These are phyloP conservation scores for Hippoglossus hippoglossus DNA, from an alignment of 2,797 vertebrate species.

Conservation along the genomic window DNA sequence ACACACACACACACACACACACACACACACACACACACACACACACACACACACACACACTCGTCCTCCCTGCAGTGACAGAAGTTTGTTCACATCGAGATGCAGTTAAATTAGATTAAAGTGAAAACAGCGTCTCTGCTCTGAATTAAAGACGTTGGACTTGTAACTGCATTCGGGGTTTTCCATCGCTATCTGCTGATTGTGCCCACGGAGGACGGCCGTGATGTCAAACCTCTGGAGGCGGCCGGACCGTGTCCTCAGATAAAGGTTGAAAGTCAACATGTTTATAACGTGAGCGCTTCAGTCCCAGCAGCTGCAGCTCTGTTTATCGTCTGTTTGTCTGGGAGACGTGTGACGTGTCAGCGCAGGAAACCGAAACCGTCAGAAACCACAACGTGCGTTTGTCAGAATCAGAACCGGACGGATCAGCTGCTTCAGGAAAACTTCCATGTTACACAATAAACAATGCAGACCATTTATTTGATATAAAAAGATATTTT, in stretches of 20 bases:
- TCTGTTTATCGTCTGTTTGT: no score
- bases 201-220: constrained; percentile 18
- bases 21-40: background rate
- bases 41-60: background rate
- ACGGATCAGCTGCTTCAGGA: no score
- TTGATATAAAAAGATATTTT: no score
- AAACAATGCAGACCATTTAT: no score
- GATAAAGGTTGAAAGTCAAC: background rate
- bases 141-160: constrained; percentile 48
- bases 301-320: background rate
- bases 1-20: no score
- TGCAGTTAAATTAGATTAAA: constrained; percentile 59
- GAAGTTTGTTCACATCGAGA: constrained; percentile 52
- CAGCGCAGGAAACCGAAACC: no score
- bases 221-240: constrained; percentile 24
- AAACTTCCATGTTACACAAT: no score
- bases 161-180: constrained; percentile 33
- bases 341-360: no score
- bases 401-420: no score
- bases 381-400: no score
- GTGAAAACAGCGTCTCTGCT: constrained; percentile 55
- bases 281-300: background rate
- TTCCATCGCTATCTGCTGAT: constrained; percentile 47
- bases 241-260: constrained; percentile 13
- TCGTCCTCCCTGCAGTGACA: constrained; percentile 36